These are phyloP conservation scores for Rhamphomyia laevipes DNA, from an alignment of 2,888 invertebrate genomes.

Conservation along the genomic window DNA sequence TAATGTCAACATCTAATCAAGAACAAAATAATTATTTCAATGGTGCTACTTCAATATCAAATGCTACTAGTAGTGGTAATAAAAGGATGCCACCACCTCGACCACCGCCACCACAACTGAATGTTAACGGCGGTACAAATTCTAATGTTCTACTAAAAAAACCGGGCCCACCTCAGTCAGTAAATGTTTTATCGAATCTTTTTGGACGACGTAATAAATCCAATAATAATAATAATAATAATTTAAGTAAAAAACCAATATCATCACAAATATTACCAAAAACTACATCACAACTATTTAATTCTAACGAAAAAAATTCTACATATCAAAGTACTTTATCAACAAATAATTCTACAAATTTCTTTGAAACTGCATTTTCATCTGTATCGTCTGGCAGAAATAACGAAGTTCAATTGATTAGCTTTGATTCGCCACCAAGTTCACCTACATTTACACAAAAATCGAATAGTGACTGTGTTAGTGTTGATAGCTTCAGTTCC, in stretches of 20 bases:
- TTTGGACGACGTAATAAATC: slow-evolving; percentile 22
- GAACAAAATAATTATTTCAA: neutral
- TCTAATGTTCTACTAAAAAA: slow-evolving; percentile 11
- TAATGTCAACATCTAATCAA: neutral
- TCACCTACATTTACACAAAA: slow-evolving; percentile 64
- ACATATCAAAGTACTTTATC: slow-evolving; percentile 4
- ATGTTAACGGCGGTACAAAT: slow-evolving; percentile 18
- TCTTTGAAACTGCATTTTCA: neutral
- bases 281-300: slow-evolving; percentile 9
- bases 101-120: slow-evolving; percentile 34
- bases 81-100: slow-evolving; percentile 35
- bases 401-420: slow-evolving; percentile 45
- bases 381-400: no score
- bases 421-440: slow-evolving; percentile 58
- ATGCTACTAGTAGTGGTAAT: slow-evolving; percentile 16
- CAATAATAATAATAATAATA: neutral
- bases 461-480: slow-evolving; percentile 62
- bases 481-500: slow-evolving; percentile 64
- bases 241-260: slow-evolving; percentile 7
- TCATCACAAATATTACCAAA: slow-evolving; percentile 8
- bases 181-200: slow-evolving; percentile 30
- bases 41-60: neutral
- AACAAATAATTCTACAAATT: neutral
- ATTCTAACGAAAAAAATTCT: neutral
- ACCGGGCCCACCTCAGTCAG: slow-evolving; percentile 20